Percentiles rank a stretch among this genome's conserved stretches.
phyloP scores from a whole-genome alignment of 2,113 vertebrate species.

The Verasper variegatus region DNA sequence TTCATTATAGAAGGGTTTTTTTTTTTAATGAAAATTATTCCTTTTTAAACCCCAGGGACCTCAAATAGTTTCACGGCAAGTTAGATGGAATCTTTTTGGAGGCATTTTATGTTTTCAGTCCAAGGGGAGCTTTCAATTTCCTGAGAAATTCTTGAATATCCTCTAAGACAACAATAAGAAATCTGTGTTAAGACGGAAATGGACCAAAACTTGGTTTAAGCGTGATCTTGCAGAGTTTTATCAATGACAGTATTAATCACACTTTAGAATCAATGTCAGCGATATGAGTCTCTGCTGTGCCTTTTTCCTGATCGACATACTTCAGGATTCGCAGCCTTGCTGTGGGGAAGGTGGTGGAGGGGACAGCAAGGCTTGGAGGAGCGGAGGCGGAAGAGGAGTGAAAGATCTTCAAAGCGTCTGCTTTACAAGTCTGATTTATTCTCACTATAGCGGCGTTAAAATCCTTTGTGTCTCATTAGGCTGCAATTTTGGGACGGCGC shows the following conservation, averaged over 20 bases:
- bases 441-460: conserved; percentile 65
- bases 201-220: background rate
- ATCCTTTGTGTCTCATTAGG: conserved; percentile 80
- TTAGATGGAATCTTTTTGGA: conserved; percentile 27
- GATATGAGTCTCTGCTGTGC: background rate
- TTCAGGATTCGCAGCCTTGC: conserved; percentile 58
- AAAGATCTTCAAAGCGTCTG: conserved; percentile 78
- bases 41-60: conserved; percentile 15
- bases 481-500: conserved; percentile 58
- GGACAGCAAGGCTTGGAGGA: conserved; percentile 49
- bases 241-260: conserved; percentile 32
- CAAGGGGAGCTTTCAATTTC: conserved; percentile 20
- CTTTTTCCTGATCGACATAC: conserved; percentile 47
- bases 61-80: conserved; percentile 35
- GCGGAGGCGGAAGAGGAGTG: conserved; percentile 58
- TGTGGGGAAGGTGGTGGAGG: conserved; percentile 59
- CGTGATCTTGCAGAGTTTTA: conserved; percentile 7
- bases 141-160: conserved; percentile 12
- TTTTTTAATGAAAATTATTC: conserved; percentile 12
- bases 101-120: conserved; percentile 19
- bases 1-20: background rate
- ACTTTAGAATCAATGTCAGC: conserved; percentile 1
- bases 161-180: background rate
- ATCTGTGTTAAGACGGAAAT: background rate
- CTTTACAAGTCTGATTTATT: conserved; percentile 76